Conservation (phyloP, 2,797 vertebrate genomes). For the Natrix natrix region DNA sequence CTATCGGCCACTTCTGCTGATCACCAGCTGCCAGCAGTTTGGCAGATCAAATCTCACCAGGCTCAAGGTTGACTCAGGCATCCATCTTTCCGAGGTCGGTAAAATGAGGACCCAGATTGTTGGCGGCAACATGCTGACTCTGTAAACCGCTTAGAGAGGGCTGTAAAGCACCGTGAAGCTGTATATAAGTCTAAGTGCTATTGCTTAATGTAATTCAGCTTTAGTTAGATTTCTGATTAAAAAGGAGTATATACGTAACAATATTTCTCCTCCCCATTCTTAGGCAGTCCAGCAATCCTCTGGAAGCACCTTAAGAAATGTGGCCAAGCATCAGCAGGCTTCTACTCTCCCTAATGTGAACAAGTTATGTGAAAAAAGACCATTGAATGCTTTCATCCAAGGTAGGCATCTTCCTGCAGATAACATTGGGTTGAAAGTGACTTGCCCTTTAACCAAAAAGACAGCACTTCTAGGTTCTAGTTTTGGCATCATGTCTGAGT, state of each 20-base stretch:
- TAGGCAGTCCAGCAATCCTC: constrained; percentile 74
- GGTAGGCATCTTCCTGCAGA: constrained; percentile 63
- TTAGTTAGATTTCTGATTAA: background rate
- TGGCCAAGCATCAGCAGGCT: constrained; percentile 49
- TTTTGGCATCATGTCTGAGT: background rate
- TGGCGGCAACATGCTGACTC: no score
- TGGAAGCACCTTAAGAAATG: constrained; percentile 64
- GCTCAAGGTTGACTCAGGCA: no score
- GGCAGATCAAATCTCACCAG: no score
- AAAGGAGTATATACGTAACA: background rate
- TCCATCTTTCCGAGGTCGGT: no score
- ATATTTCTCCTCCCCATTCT: constrained; percentile 28
- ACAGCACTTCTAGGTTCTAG: background rate
- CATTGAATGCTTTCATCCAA: constrained; percentile 57
- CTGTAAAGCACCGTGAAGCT: no score
- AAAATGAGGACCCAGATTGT: no score
- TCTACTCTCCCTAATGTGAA: constrained; percentile 63
- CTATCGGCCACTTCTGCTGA: no score
- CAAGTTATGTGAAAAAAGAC: constrained; percentile 60
- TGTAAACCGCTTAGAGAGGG: no score
- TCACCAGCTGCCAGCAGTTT: no score
- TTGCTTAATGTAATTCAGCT: background rate
- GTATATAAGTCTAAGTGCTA: no score
- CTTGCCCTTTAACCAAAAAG: no score
- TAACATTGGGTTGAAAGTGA: background rate